phyloP scores from a whole-genome alignment of 2,113 vertebrate species.

The Uria lomvia region DNA sequence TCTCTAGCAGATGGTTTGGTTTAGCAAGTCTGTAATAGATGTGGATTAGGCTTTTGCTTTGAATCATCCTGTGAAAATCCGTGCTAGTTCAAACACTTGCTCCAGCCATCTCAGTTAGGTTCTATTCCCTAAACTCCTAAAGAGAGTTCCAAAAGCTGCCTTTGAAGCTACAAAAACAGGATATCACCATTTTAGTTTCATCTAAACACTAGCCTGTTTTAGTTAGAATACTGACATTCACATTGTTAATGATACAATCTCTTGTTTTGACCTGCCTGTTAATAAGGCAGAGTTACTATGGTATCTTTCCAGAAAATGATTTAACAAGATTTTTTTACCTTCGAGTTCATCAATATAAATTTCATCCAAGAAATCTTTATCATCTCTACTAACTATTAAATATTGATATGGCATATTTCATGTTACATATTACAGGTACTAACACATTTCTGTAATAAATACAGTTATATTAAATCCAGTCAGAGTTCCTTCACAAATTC shows the following conservation, averaged over 20 bases:
- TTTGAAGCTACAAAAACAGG: slow-evolving; percentile 6
- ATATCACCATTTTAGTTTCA: not conserved
- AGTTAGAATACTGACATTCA: not conserved
- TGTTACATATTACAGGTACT: not conserved
- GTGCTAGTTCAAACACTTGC: not conserved
- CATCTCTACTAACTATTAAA: not conserved
- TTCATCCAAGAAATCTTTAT: not conserved
- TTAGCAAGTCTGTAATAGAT: not conserved
- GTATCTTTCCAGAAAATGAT: not conserved
- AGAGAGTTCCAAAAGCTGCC: not conserved
- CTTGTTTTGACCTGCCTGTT: not conserved
- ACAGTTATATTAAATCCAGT: not conserved
- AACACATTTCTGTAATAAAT: not conserved
- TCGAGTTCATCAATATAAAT: not conserved
- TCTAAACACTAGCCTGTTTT: not conserved
- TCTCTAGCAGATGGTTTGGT: not conserved
- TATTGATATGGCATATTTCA: not conserved
- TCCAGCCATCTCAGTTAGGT: not conserved
- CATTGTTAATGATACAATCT: not conserved
- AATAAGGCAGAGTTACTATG: not conserved
- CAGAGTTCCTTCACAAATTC: not conserved
- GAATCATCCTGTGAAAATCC: not conserved
- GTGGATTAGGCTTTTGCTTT: not conserved
- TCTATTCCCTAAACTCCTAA: not conserved
- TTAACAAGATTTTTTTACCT: not conserved